Evolutionary conservation across 2,888 invertebrate genomes (phyloP), one percentile per base, ranked within the genome.

Genomic region (Ligdia adustata): DNA sequence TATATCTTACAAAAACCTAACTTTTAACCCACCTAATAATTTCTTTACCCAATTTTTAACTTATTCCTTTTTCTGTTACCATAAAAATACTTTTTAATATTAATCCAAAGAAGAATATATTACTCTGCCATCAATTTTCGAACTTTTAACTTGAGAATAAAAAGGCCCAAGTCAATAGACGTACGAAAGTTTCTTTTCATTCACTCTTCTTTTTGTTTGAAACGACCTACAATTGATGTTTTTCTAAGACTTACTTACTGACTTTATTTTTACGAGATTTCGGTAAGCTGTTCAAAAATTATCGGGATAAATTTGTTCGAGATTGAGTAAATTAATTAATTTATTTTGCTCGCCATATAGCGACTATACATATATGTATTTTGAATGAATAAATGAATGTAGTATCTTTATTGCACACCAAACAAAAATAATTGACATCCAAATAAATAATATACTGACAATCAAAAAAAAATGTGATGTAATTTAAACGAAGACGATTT

Each of bases 131-230:
- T 32, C 44, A 16, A 38, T 31, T 40, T 22, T 34, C 24, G 18
- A 35, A 31, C 38, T 48, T 43, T 33, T 27, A 27, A 37, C 38
- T 48, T 16, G 32, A 15, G 27, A 31, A 26, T 31, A 28, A 38
- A 28, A 46, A 47, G 43, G 31, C 40, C 34, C 9, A 20, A 40
- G 52, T 47, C 47, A 43, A 47, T 47, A 42, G 39, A 20, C 11
- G 7, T 13, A 15, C 20, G 14, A 35, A 45, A 51, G 34, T 49
- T 49, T 38, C 29, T 31, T 55, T 55, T 52, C 43, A 55, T 44
- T 49, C 16, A 42, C 11, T 43, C 49, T 46, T 40, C 43, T 49
- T 46, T 45, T 52, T 52, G 43, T 52, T 52, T 32, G 22, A 13
- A 46, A 49, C 45, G 48, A 48, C 22, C 43, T 45, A 27, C 14